These are phyloP conservation scores for Hyalella azteca DNA, from an alignment of 2,888 invertebrate genomes.

Conservation along the genomic window DNA sequence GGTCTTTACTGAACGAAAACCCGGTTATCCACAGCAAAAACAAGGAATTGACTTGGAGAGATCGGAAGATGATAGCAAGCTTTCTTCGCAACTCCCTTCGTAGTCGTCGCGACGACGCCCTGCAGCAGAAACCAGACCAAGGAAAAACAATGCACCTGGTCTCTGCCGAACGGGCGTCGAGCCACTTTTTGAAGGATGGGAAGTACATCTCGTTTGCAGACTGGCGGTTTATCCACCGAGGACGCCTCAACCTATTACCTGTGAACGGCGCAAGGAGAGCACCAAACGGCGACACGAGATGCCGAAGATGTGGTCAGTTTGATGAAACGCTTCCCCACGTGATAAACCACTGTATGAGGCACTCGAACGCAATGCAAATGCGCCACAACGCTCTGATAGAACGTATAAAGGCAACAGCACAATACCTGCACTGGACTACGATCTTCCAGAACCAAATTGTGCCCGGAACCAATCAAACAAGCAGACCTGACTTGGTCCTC, in stretches of 20 bases:
- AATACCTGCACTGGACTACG: neutral
- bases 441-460: neutral
- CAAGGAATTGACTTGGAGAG: neutral
- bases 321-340: conserved; percentile 62
- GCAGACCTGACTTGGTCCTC: neutral
- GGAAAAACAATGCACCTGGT: conserved; percentile 59
- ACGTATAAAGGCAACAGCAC: neutral
- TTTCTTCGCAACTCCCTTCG: neutral
- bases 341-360: conserved; percentile 61
- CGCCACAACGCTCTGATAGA: neutral
- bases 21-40: neutral
- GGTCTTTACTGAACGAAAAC: neutral
- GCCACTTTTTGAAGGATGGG: conserved; percentile 59
- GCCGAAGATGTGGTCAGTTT: conserved; percentile 60
- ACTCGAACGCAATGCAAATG: conserved; percentile 56
- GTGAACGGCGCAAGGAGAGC: conserved; percentile 52
- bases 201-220: conserved; percentile 59
- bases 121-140: conserved; percentile 2
- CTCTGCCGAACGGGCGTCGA: conserved; percentile 51
- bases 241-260: conserved; percentile 60
- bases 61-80: neutral
- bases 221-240: conserved; percentile 63
- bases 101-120: neutral
- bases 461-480: neutral
- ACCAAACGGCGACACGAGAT: conserved; percentile 40